These are phyloP conservation scores for Helogale parvula DNA, from an alignment of 2,113 vertebrate genomes.

Conservation along the genomic window DNA sequence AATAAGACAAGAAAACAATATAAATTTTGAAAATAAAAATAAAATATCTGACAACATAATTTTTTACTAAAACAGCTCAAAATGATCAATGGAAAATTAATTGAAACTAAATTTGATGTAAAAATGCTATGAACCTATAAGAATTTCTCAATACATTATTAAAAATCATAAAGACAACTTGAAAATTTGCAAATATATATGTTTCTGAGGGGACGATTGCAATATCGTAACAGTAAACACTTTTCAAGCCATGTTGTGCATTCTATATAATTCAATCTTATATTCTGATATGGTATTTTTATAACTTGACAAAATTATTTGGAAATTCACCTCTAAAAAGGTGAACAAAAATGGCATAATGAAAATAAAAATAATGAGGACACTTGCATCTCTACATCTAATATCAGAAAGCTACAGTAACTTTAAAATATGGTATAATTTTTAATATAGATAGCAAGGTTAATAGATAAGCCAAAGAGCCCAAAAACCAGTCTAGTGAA, in stretches of 20 bases:
- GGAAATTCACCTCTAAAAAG: constrained; percentile 18
- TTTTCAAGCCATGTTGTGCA: not conserved
- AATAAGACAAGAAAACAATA: not conserved
- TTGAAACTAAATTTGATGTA: not conserved
- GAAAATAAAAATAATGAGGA: constrained; percentile 14
- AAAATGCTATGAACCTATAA: not conserved
- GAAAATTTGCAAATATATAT: not conserved
- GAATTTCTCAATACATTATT: not conserved
- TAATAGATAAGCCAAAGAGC: not conserved
- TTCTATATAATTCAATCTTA: not conserved
- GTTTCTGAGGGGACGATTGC: not conserved
- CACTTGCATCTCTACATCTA: not conserved
- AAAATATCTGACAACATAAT: not conserved
- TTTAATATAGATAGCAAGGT: not conserved
- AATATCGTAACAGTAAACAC: not conserved
- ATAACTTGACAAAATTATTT: not conserved
- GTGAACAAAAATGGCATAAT: not conserved
- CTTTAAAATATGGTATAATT: not conserved
- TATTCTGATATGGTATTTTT: not conserved
- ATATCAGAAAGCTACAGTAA: not conserved
- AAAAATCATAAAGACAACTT: not conserved
- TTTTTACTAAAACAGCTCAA: not conserved
- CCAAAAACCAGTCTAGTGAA: not conserved
- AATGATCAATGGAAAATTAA: not conserved
- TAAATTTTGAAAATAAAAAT: not conserved